A percentile compares a stretch with the other conserved stretches of the same genome.
Evolutionary conservation across 2,113 vertebrate genomes (phyloP).

Genomic region (Cynoglossus semilaevis): DNA sequence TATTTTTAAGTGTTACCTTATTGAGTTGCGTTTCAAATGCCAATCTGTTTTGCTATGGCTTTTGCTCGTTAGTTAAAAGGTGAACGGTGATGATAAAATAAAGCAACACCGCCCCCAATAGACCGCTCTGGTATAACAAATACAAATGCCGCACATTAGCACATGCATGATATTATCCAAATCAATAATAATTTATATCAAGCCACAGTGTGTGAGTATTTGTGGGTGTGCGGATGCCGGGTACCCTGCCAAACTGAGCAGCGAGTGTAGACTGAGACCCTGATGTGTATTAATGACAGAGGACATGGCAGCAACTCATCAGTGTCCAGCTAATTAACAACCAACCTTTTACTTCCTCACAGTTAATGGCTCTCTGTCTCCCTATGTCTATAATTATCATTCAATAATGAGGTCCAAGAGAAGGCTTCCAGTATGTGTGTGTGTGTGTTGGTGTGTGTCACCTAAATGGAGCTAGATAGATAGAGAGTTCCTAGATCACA

Average conservation of each 20-base stretch:
- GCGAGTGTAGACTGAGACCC: conserved; percentile 42
- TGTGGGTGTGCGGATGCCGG: not conserved
- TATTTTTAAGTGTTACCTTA: not conserved
- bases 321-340: conserved; percentile 71
- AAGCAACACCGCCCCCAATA: conserved; percentile 53
- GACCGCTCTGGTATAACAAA: conserved; percentile 38
- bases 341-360: conserved; percentile 57
- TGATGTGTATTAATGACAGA: conserved; percentile 65
- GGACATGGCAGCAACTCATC: conserved; percentile 61
- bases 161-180: conserved; percentile 13
- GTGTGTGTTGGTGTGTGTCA: conserved; percentile 2
- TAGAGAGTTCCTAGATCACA: too few relatives aligned
- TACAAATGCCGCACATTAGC: conserved; percentile 8
- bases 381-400: conserved; percentile 73
- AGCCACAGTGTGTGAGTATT: not conserved
- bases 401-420: conserved; percentile 68
- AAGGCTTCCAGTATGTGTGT: conserved; percentile 21
- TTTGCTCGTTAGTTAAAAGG: not conserved
- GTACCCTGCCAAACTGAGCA: conserved; percentile 11
- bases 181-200: conserved; percentile 21
- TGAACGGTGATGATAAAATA: conserved; percentile 3
- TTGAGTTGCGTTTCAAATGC: not conserved
- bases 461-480: not conserved
- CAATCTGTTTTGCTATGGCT: conserved; percentile 7
- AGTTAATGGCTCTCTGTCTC: conserved; percentile 63